Evolutionary conservation across 2,888 invertebrate species (phyloP).

Genomic region (Portevinia maculata): DNA sequence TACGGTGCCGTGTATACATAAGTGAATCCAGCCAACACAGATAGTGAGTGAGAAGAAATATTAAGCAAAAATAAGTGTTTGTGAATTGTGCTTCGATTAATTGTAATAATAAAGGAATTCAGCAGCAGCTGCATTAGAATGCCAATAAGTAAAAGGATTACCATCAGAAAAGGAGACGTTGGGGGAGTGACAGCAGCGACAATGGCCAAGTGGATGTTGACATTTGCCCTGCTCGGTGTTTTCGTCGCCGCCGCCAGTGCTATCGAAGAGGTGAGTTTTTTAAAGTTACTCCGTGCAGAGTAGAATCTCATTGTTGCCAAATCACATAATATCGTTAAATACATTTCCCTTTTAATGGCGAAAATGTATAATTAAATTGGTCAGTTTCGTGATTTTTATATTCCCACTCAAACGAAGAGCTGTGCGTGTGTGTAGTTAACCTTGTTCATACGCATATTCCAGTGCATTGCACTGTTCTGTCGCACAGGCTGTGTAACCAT

Average conservation of each 20-base stretch:
- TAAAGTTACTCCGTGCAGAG: not conserved
- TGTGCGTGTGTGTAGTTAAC: conserved; percentile 40
- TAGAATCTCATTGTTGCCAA: not conserved
- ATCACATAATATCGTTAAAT: not conserved
- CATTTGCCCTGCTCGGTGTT: conserved; percentile 67
- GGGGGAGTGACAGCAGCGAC: conserved; percentile 55
- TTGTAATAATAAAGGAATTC: conserved; percentile 51
- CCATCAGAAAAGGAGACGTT: conserved; percentile 45
- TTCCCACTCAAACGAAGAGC: conserved; percentile 47
- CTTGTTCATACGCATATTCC: conserved; percentile 71
- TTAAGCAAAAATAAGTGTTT: conserved; percentile 42
- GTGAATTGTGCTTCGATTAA: conserved; percentile 52
- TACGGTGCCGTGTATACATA: conserved; percentile 61
- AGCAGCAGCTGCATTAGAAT: conserved; percentile 49
- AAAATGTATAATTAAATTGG: conserved; percentile 35
- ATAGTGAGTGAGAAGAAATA: conserved; percentile 50
- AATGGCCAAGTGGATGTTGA: conserved; percentile 73
- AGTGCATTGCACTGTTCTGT: conserved; percentile 53
- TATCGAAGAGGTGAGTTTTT: conserved; percentile 66
- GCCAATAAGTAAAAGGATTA: conserved; percentile 70
- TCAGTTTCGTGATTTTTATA: conserved; percentile 39
- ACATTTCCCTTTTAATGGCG: conserved; percentile 1
- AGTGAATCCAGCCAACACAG: conserved; percentile 64
- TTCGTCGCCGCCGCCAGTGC: conserved; percentile 66
- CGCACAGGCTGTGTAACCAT: conserved; percentile 41